Percentiles rank a stretch among this genome's conserved stretches.
These are phyloP conservation scores for Ploceus nigricollis DNA, from an alignment of 2,113 vertebrate genomes.

Conservation along the genomic window DNA sequence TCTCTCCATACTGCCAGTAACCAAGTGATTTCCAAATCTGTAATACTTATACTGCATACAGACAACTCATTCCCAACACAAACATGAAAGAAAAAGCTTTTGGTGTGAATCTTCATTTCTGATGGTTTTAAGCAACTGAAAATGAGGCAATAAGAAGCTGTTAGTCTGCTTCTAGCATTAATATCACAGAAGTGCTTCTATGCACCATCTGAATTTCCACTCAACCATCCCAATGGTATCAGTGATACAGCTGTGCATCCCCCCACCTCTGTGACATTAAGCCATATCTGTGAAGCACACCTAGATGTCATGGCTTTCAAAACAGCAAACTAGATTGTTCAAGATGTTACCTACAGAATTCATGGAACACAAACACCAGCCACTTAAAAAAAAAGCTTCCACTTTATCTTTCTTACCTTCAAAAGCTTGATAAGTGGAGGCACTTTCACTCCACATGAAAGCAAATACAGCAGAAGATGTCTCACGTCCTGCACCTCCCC, in stretches of 20 bases:
- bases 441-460: neutral
- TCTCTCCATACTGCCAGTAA: neutral
- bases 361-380: neutral
- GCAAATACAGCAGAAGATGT: neutral
- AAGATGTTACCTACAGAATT: neutral
- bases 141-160: conserved; percentile 45
- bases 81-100: conserved; percentile 25
- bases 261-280: conserved; percentile 18
- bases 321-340: neutral
- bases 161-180: conserved; percentile 47
- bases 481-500: neutral
- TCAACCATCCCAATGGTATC: neutral
- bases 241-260: neutral
- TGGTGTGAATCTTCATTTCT: neutral
- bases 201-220: neutral
- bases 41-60: neutral
- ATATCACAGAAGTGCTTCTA: conserved; percentile 2
- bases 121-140: conserved; percentile 56
- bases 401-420: conserved; percentile 47
- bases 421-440: neutral
- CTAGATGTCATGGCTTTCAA: neutral
- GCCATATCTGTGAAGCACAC: neutral
- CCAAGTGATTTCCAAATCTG: neutral
- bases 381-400: neutral
- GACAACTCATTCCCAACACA: conserved; percentile 8